These are phyloP conservation scores for Magallana gigas DNA, from an alignment of 1,140 invertebrate genomes.

Conservation along the genomic window DNA sequence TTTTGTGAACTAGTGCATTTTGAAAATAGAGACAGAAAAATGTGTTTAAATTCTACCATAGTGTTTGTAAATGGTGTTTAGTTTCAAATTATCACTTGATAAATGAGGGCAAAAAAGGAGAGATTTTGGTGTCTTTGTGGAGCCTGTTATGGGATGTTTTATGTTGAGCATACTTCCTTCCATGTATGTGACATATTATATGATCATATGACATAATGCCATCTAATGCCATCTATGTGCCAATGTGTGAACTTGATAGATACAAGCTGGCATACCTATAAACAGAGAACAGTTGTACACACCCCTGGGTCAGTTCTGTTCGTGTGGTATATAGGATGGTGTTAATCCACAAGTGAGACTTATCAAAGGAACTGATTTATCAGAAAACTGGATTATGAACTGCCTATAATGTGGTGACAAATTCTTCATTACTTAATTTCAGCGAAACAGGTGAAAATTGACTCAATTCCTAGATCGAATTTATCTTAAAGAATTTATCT, in stretches of 20 bases:
- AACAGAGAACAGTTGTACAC: background rate
- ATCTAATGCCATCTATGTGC: background rate
- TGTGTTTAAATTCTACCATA: no score
- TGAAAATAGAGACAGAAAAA: no score
- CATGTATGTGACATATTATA: background rate
- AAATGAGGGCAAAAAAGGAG: background rate
- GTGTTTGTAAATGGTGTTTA: background rate
- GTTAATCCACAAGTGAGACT: background rate
- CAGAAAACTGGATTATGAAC: background rate
- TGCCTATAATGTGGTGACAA: background rate
- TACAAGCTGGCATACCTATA: background rate
- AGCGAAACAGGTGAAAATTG: no score
- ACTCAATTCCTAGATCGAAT: no score
- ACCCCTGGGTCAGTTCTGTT: background rate
- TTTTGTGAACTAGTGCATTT: background rate
- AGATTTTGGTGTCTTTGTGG: background rate
- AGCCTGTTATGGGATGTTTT: background rate
- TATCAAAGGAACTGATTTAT: background rate
- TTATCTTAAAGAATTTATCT: no score
- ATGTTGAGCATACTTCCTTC: background rate
- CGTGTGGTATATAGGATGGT: background rate
- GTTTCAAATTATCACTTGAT: slow-evolving; percentile 21
- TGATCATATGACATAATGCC: background rate
- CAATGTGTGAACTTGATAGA: background rate
- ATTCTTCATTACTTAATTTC: background rate